Evolutionary conservation across 2,113 vertebrate species (phyloP).

Genomic region (Sialia sialis): DNA sequence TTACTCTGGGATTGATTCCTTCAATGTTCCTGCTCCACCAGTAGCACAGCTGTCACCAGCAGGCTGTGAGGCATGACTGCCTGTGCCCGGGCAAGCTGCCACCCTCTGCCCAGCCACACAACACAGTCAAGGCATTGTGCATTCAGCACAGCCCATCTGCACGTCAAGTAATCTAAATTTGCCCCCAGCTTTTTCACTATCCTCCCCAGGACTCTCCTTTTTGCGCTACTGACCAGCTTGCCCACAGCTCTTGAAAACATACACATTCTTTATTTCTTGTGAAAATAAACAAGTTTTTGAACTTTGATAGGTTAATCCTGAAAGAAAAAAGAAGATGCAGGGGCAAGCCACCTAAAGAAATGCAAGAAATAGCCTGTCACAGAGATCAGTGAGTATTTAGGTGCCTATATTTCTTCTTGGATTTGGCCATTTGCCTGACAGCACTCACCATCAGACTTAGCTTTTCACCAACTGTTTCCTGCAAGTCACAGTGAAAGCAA

Average conservation of each 20-base stretch:
- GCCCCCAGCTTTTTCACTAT: neutral
- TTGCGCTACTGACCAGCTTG: neutral
- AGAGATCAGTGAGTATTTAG: neutral
- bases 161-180: neutral
- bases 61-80: neutral
- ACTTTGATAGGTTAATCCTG: neutral
- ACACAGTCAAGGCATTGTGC: neutral
- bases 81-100: neutral
- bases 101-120: accelerated
- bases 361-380: neutral
- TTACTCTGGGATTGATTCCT: neutral
- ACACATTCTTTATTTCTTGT: neutral
- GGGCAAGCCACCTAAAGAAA: neutral
- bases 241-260: neutral
- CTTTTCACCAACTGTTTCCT: constrained; percentile 43
- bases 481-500: constrained; percentile 33
- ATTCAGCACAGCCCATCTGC: neutral
- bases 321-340: neutral
- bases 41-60: neutral
- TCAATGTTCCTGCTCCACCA: neutral
- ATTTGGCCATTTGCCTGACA: constrained; percentile 25
- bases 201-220: neutral
- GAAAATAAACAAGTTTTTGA: neutral
- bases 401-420: neutral
- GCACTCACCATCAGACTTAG: neutral